Conservation (phyloP, 2,888 invertebrate species). For the Lathronympha strigana region DNA sequence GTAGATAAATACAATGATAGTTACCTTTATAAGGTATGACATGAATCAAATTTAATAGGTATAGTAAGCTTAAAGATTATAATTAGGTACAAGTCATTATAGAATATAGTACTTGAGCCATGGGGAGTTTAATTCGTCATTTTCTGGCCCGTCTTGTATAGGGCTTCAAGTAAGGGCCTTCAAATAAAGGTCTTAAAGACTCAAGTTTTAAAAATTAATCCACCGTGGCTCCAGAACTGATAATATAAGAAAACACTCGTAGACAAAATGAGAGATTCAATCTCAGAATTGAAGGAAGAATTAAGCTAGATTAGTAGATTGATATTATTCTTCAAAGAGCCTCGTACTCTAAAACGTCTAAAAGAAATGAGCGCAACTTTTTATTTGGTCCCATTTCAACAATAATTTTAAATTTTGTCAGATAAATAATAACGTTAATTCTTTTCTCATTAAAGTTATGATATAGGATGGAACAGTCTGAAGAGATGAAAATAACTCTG, state of each 20-base stretch:
- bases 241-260: constrained; percentile 36
- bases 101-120: no score
- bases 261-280: constrained; percentile 27
- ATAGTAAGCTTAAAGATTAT: constrained; percentile 30
- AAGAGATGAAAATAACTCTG: constrained; percentile 29
- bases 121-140: no score
- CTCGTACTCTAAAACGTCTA: constrained; percentile 20
- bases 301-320: constrained; percentile 20
- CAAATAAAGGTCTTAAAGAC: no score
- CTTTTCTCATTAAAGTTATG: constrained; percentile 8
- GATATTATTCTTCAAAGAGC: constrained; percentile 33
- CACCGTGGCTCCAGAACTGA: no score
- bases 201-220: no score
- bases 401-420: constrained; percentile 39
- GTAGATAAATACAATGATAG: constrained; percentile 43
- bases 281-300: constrained; percentile 21
- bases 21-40: constrained; percentile 31
- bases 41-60: constrained; percentile 33
- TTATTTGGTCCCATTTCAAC: constrained; percentile 43
- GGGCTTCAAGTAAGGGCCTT: no score
- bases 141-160: no score
- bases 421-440: constrained; percentile 26
- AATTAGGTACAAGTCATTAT: constrained; percentile 35
- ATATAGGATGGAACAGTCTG: constrained; percentile 34
- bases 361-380: constrained; percentile 53